Evolutionary conservation across 2,797 vertebrate genomes (phyloP), one percentile per base, ranked within the genome.

Genomic region (Karalla daura): DNA sequence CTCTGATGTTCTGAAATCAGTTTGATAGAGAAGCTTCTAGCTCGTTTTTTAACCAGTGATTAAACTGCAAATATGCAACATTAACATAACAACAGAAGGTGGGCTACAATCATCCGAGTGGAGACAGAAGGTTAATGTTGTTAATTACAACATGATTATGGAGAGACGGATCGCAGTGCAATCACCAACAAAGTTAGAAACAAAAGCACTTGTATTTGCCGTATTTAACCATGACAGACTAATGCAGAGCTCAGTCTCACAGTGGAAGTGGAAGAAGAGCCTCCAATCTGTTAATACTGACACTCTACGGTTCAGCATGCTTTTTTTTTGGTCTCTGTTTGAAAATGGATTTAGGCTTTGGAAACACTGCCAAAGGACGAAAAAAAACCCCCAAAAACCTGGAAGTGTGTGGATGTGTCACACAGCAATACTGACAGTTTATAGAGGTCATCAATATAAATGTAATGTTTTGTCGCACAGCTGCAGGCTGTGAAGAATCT

Each of bases 401-500:
- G 23, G 50, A 65, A 30, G 37, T 25, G 14, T 25, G 66, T 27
- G 37, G 56, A 60, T 64, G 71, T 58, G 68, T 81, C 67, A 77
- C 20, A 53, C 39, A 53, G 65, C 32, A 51, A 32, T 10, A 41
- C 39, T 25, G 37, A 66, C 59, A 63, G 60, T 66, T 80, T 61
- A 63, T 72, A 23, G 71, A 67, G 62, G 50, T 56, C 81, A 64
- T 81, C 59, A 76, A 54, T 70, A 70, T 49, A 45, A 79, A 63
- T n/a, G 17, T 59, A 40, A 65, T 64, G 71, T 65, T 71, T 70
- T 37, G 27, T 10, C 5, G 2, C 62, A 50, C 28, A 14, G 71
- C 79, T 70, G 62, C 52, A 35, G 74, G 70, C 54, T 18, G 56
- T n/a, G n/a, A n/a, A 74, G 44, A 63, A 73, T 50, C 39, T 53